Evolutionary conservation across 2,888 invertebrate genomes (phyloP).

Genomic region (Carpatolechia fugitivella): DNA sequence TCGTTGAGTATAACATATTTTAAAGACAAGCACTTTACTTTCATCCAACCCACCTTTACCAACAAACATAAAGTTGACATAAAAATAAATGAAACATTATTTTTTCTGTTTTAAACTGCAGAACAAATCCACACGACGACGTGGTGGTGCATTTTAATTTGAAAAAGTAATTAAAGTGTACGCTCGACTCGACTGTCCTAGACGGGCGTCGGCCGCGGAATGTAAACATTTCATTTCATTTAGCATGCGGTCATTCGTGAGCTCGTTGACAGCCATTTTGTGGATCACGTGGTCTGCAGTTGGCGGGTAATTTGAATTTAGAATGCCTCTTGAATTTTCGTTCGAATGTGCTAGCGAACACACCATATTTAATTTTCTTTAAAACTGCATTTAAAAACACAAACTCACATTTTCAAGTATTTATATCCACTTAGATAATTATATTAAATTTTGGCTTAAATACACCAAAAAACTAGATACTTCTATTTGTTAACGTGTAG

Average conservation of each 20-base stretch:
- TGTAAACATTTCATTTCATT: constrained; percentile 51
- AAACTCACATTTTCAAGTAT: no score
- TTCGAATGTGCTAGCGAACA: no score
- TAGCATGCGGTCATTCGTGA: constrained; percentile 46
- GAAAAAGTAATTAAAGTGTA: constrained; percentile 48
- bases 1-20: no score
- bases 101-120: not conserved
- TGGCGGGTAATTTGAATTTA: constrained; percentile 12
- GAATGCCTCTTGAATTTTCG: not conserved
- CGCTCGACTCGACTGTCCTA: constrained; percentile 31
- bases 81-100: not conserved
- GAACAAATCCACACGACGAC: constrained; percentile 33
- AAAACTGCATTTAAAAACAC: no score
- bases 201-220: constrained; percentile 39
- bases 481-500: no score
- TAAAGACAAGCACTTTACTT: no score
- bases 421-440: no score
- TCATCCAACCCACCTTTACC: no score
- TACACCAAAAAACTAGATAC: no score
- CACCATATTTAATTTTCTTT: no score
- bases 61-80: no score
- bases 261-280: constrained; percentile 40
- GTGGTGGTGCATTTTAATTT: constrained; percentile 50
- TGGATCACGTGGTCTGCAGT: constrained; percentile 14
- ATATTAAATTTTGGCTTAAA: no score